Evolutionary conservation across 2,888 invertebrate species (phyloP).

Genomic region (Heteromurus nitidus): DNA sequence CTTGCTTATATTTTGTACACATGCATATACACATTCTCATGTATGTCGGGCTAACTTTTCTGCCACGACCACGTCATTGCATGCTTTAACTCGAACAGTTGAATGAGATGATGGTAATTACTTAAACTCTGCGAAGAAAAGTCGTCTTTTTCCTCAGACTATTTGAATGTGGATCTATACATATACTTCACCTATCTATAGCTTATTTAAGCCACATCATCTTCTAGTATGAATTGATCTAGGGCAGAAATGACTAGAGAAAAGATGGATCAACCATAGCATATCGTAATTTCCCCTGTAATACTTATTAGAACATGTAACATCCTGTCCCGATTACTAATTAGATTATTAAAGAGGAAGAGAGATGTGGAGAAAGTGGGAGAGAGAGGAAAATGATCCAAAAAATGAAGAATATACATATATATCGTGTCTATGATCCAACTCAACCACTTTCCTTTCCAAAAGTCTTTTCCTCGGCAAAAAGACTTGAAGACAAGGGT

Average conservation of each 20-base stretch:
- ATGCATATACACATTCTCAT: not conserved
- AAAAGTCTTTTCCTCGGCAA: constrained; percentile 2
- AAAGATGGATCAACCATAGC: too few species aligned
- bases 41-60: not conserved
- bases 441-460: not conserved
- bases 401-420: not conserved
- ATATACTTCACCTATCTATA: not conserved
- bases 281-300: constrained; percentile 56
- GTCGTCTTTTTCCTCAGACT: not conserved
- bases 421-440: not conserved
- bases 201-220: not conserved
- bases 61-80: too few species aligned
- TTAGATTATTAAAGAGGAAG: constrained; percentile 50
- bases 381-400: not conserved
- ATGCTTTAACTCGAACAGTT: too few species aligned
- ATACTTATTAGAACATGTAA: constrained; percentile 55
- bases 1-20: too few species aligned
- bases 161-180: not conserved
- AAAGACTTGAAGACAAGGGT: not conserved
- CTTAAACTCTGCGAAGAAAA: constrained; percentile 18
- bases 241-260: constrained; percentile 21
- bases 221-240: not conserved
- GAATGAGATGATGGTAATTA: constrained; percentile 55
- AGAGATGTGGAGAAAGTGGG: not conserved
- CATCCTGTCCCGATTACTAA: constrained; percentile 62